These are phyloP conservation scores for Physocephala rufipes DNA, from an alignment of 2,888 invertebrate species.

Conservation along the genomic window DNA sequence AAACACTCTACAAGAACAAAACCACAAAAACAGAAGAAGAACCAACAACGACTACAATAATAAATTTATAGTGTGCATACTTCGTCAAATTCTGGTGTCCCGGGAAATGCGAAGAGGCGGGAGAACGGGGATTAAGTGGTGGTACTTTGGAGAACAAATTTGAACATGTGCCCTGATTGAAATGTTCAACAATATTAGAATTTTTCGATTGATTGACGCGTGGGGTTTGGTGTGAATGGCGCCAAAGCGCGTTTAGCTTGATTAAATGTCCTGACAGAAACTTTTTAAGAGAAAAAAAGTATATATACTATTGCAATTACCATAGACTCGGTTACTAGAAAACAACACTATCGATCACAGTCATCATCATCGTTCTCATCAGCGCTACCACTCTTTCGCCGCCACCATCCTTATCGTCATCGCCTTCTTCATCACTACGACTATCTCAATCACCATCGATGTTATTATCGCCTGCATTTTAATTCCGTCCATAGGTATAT, in stretches of 20 bases:
- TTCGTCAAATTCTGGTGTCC: no score
- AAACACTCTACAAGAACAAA: no score
- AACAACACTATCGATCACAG: neutral
- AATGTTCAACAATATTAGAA: slow-evolving; percentile 35
- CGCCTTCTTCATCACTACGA: no score
- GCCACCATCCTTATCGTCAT: slow-evolving; percentile 13
- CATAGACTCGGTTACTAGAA: neutral
- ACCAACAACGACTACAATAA: neutral
- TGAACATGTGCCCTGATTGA: slow-evolving; percentile 29
- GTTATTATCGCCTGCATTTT: no score
- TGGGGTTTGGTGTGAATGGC: slow-evolving; percentile 14
- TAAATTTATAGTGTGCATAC: no score
- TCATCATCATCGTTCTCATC: no score
- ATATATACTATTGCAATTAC: neutral
- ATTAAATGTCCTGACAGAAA: slow-evolving; percentile 24
- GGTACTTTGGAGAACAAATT: slow-evolving; percentile 3
- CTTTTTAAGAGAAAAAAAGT: neutral
- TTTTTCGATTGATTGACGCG: slow-evolving; percentile 31
- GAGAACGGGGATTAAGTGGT: slow-evolving; percentile 2
- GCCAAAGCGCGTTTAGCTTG: slow-evolving; percentile 1
- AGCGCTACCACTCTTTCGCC: neutral
- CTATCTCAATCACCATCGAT: no score
- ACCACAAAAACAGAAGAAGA: neutral
- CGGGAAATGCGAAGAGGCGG: neutral
- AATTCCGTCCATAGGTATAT: no score